phyloP scores from a whole-genome alignment of 2,888 invertebrate species.

The Lumbricus terrestris region DNA sequence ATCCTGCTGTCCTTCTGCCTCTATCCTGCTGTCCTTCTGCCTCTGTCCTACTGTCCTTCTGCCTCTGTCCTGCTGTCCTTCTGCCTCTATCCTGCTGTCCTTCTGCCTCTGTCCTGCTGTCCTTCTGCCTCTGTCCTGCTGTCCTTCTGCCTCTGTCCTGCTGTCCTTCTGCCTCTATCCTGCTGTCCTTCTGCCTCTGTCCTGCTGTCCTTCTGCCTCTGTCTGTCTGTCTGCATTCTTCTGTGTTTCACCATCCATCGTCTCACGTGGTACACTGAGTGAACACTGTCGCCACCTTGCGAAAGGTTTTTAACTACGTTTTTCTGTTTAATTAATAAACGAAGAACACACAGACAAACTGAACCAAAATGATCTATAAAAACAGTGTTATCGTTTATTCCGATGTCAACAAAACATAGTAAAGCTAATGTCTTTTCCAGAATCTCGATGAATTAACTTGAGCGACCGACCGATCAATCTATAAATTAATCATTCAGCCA shows the following conservation, averaged over 20 bases:
- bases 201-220: background rate
- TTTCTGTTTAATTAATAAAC: background rate
- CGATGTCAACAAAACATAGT: background rate
- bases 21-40: background rate
- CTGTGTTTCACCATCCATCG: background rate
- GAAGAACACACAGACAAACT: background rate
- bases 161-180: background rate
- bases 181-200: too few species aligned
- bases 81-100: too few species aligned
- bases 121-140: background rate
- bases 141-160: background rate
- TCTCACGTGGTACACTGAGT: background rate
- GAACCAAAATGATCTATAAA: background rate
- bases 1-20: too few species aligned
- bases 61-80: background rate
- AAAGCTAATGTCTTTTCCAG: background rate
- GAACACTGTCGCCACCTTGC: background rate
- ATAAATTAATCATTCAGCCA: too few species aligned
- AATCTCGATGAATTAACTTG: background rate
- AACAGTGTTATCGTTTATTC: too few species aligned
- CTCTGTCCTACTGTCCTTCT: too few species aligned
- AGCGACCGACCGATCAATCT: background rate
- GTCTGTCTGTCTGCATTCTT: background rate
- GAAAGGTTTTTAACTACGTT: background rate
- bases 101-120: background rate